Evolutionary conservation across 1,140 invertebrate genomes (phyloP).

Genomic region (Drosophila pectinifera): DNA sequence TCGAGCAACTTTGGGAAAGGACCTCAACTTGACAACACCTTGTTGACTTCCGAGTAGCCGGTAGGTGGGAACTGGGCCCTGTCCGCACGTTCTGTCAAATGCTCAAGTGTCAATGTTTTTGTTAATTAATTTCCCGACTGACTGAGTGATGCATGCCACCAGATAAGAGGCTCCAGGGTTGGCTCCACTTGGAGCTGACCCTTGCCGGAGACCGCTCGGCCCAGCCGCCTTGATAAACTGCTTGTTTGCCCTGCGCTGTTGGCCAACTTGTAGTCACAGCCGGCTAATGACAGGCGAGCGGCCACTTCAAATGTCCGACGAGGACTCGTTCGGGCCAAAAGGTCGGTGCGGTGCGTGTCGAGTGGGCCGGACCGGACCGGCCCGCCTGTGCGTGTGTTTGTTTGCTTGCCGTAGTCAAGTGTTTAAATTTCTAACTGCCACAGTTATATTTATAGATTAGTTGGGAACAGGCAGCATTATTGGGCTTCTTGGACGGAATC

Average conservation of each 20-base stretch:
- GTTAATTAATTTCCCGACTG: slow-evolving; percentile 79
- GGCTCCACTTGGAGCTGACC: slow-evolving; percentile 35
- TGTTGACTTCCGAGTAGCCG: slow-evolving; percentile 69
- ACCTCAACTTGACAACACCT: slow-evolving; percentile 67
- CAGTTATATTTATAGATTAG: slow-evolving; percentile 43
- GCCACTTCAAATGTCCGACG: slow-evolving; percentile 44
- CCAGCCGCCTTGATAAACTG: slow-evolving; percentile 46
- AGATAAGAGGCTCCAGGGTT: slow-evolving; percentile 64
- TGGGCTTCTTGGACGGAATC: too few relatives aligned
- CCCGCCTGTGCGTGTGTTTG: slow-evolving; percentile 12
- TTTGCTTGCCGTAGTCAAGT: slow-evolving; percentile 34
- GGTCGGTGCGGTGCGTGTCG: slow-evolving; percentile 37
- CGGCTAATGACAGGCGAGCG: slow-evolving; percentile 72
- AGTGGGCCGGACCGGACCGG: slow-evolving; percentile 25
- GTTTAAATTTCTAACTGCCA: slow-evolving; percentile 72
- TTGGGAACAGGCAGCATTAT: background rate
- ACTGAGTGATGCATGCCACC: slow-evolving; percentile 78
- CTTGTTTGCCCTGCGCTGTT: slow-evolving; percentile 47
- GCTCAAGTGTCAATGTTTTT: slow-evolving; percentile 82
- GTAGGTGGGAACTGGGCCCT: slow-evolving; percentile 12
- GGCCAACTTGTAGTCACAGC: slow-evolving; percentile 46
- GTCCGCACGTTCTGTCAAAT: slow-evolving; percentile 72
- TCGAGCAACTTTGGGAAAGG: slow-evolving; percentile 48
- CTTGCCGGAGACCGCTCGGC: slow-evolving; percentile 21
- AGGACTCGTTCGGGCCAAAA: slow-evolving; percentile 23